Conservation (phyloP, 2,797 vertebrate genomes). For the Anguilla obscura region DNA sequence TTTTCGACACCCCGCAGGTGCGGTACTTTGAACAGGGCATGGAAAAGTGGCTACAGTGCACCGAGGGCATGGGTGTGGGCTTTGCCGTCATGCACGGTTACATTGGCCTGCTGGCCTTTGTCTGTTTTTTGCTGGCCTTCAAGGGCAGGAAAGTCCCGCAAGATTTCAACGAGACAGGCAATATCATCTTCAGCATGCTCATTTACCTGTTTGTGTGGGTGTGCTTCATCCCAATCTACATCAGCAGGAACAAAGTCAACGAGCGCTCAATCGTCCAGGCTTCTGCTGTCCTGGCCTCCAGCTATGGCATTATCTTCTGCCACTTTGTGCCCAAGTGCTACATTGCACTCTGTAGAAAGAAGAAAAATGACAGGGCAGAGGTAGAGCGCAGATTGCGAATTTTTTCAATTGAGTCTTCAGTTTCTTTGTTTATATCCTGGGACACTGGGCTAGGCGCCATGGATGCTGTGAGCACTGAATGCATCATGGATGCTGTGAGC, state of each 20-base stretch:
- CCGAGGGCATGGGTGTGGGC: slow-evolving; percentile 52
- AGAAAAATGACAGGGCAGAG: slow-evolving; percentile 24
- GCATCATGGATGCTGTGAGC: background rate
- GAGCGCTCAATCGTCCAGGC: slow-evolving; percentile 56
- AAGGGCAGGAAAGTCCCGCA: slow-evolving; percentile 64
- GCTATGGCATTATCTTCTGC: slow-evolving; percentile 67
- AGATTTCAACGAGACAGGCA: slow-evolving; percentile 61
- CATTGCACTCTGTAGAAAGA: slow-evolving; percentile 47
- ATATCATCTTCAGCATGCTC: slow-evolving; percentile 69
- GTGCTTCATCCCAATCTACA: slow-evolving; percentile 66
- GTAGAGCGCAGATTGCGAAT: slow-evolving; percentile 59
- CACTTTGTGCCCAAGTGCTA: slow-evolving; percentile 66
- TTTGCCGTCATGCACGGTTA: slow-evolving; percentile 65
- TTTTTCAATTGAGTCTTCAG: slow-evolving; percentile 41
- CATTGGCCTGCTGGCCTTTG: slow-evolving; percentile 60
- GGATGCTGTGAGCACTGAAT: background rate
- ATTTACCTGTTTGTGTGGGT: slow-evolving; percentile 71
- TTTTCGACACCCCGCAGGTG: slow-evolving; percentile 52
- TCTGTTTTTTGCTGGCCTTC: slow-evolving; percentile 65
- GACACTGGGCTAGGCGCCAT: slow-evolving; percentile 52
- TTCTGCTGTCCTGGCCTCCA: slow-evolving; percentile 67
- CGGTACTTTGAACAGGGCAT: slow-evolving; percentile 18
- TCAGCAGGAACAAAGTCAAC: slow-evolving; percentile 46
- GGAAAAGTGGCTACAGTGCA: slow-evolving; percentile 48
- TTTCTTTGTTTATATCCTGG: slow-evolving; percentile 54